Evolutionary conservation across 2,113 vertebrate genomes (phyloP), one percentile per base, ranked within the genome.

Genomic region (Podiceps cristatus): DNA sequence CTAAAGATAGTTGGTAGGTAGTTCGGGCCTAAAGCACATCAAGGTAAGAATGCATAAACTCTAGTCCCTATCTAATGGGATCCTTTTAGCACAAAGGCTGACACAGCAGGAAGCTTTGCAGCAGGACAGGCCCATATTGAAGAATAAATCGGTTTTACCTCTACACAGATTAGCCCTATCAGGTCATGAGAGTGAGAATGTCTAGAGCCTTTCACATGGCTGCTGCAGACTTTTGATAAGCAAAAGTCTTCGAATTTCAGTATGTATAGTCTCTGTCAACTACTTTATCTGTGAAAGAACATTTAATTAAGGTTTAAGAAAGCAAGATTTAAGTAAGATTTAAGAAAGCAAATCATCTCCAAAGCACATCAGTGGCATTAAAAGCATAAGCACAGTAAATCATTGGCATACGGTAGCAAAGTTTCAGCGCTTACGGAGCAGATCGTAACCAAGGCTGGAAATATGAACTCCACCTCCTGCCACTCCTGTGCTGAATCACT

Each of bases 401-500:
- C 77, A 58, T 12, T 33, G 37, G 74, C 2, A 10, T 60, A 93
- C 9, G 35, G 72, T 18, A 90, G 87, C 42, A 52, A 93, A 91
- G 77, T 88, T 90, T 94, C 71, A 82, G 42, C 6, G 2, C 71
- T 90, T 60, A 93, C 2, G 1, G 74, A 73, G n/a, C 1, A 5
- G 31, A 78, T 6, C 7, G 33, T 42, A 92, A 76, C 69, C n/a
- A 55, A 24, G 58, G 47, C 86, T 96, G 58, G 86, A 92, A 91
- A 91, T 5, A 7, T 33, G 40, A 94, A 86, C 94, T 82, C 94
- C 87, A 81, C 92, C 92, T 92, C 69, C 83, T 86, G 85, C 89
- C 94, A 85, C 91, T 96, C 96, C 93, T 90, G 63, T 33, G 79
- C 71, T 93, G 91, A 96, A 88, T 96, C 93, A 96, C 37, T 10